A percentile compares a stretch with the other conserved stretches of the same genome.
phyloP scores from a whole-genome alignment of 2,888 invertebrate genomes.

The Spilosoma lubricipeda region DNA sequence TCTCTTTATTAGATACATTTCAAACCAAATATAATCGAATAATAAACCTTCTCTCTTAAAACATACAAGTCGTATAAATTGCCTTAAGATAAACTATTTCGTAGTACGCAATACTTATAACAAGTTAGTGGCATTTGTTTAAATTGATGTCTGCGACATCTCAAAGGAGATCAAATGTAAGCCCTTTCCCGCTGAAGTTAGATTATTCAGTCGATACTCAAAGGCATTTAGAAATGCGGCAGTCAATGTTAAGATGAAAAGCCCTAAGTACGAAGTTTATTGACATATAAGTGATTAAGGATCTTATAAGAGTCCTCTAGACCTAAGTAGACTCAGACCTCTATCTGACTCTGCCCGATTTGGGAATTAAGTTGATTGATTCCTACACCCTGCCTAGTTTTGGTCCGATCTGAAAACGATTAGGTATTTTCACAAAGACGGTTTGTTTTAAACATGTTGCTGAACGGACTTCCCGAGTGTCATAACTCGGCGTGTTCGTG shows the following conservation, averaged over 20 bases:
- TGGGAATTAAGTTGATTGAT: too few relatives aligned
- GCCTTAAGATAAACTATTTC: slow-evolving; percentile 1
- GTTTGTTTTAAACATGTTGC: too few relatives aligned
- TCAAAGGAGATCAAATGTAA: slow-evolving; percentile 21
- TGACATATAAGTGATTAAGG: background rate
- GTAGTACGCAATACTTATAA: background rate
- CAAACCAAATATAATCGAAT: too few relatives aligned
- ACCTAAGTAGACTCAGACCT: too few relatives aligned
- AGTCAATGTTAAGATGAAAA: background rate
- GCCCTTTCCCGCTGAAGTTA: slow-evolving; percentile 9
- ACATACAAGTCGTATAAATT: background rate
- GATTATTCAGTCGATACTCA: slow-evolving; percentile 6
- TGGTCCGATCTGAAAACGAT: too few relatives aligned
- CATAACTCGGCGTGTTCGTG: too few relatives aligned
- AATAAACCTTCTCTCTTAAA: background rate
- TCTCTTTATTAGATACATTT: too few relatives aligned
- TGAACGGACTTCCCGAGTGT: too few relatives aligned
- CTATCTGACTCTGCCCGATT: too few relatives aligned
- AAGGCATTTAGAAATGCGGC: slow-evolving; percentile 12
- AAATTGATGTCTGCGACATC: slow-evolving; percentile 3
- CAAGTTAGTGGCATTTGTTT: slow-evolving; percentile 13
- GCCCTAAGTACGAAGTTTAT: background rate
- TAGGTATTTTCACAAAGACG: too few relatives aligned
- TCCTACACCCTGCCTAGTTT: too few relatives aligned
- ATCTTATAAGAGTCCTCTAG: background rate